Conservation (phyloP, 2,113 vertebrate species). For the Pseudorhombus dupliciocellatus region DNA sequence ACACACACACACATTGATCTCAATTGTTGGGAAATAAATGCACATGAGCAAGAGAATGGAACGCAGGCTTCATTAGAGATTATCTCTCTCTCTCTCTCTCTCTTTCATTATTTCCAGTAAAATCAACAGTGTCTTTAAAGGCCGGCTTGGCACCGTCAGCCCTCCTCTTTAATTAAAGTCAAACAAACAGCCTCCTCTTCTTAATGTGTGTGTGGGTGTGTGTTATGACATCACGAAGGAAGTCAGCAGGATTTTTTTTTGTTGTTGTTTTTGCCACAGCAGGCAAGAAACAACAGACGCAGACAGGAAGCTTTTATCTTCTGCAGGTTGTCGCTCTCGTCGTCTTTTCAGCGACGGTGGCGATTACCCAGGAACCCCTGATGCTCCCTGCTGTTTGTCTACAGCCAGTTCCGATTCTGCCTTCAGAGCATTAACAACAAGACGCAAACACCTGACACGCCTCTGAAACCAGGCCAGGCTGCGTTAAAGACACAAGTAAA, state of each 20-base stretch:
- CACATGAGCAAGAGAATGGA: background rate
- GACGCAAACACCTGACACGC: too few relatives aligned
- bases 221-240: conserved; percentile 37
- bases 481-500: background rate
- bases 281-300: background rate
- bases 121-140: background rate
- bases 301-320: background rate
- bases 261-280: conserved; percentile 31
- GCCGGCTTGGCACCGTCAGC: conserved; percentile 19
- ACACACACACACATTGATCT: background rate
- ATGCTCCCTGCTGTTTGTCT: too few relatives aligned
- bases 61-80: background rate
- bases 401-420: too few relatives aligned
- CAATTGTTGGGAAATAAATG: background rate
- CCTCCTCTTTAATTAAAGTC: conserved; percentile 54
- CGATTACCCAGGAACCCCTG: background rate
- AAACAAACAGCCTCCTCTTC: conserved; percentile 33
- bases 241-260: conserved; percentile 50
- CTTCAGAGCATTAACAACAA: too few relatives aligned
- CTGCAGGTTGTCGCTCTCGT: background rate
- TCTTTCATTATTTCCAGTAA: background rate
- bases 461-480: too few relatives aligned
- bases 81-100: background rate
- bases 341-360: background rate
- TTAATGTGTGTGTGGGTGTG: conserved; percentile 1